Base-by-base conservation (phyloP, 92 coral and sea anemone species). In the Porites cylindrica region DNA sequence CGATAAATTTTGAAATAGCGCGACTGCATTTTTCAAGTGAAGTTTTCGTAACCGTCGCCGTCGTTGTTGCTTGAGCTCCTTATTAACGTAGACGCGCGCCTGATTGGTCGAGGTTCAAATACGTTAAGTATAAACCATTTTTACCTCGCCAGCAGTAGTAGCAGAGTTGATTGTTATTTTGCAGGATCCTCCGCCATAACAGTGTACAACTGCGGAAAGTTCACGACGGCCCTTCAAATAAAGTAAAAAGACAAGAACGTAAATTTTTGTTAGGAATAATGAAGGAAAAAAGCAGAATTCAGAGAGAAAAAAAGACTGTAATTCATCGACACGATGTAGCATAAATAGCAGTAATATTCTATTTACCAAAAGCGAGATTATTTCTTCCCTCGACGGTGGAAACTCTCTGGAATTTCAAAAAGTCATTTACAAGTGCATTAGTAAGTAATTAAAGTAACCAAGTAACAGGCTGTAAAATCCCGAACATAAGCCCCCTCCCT, bases 331-430 rank as follows among this genome's bases (percentile, higher is more conserved):
- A 6, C n/a, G 69, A 23, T 26, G 50, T 26, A 43, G 73, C 11
- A 7, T 5, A 14, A 14, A 18, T 63, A 24, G 13, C 6, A 85
- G 14, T 47, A 71, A 12, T 9, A 13, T 23, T 21, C 8, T 17
- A 85, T 95, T 88, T 89, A 97, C 99, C 96, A 95, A 77, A 69
- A 96, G 83, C 8, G 99, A 94, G 77, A 97, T 97, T 4, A 97
- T 97, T 75, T 97, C 99, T 76, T 96, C 98, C 87, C 99, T 94
- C 75, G 99, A 97, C 47, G 98, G 98, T 23, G 98, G 98, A 80
- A 97, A 97, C 85, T 97, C 99, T 79, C 99, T 97, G 91, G 10
- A 78, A 66, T 68, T 51, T 9, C 72, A 1, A 26, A 72, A 82
- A 3, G 14, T 0, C 3, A 52, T 19, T 3, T 12, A 14, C 38